Percentiles rank a stretch among this genome's conserved stretches.
Evolutionary conservation across 1,140 invertebrate genomes (phyloP).

Genomic region (Mesaphorura yosii): DNA sequence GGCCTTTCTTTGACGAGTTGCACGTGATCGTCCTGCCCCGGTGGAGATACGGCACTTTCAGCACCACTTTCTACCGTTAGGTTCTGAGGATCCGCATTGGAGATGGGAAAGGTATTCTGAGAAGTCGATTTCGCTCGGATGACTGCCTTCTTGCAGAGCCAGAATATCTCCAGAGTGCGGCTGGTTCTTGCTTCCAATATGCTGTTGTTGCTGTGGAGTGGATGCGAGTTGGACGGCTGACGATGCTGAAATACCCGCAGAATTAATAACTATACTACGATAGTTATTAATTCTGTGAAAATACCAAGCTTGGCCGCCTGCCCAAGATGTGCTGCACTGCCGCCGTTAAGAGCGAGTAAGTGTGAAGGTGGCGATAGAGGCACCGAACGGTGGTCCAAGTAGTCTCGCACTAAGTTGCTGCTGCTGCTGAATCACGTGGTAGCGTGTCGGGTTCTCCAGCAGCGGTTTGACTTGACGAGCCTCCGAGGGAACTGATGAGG

Average conservation of each 20-base stretch:
- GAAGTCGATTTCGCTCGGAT: slow-evolving; percentile 42
- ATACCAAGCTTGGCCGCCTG: background rate
- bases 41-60: slow-evolving; percentile 1
- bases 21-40: slow-evolving; percentile 2
- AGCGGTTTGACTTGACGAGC: too few relatives aligned
- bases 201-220: background rate
- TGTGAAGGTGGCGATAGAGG: background rate
- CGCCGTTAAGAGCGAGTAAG: too few relatives aligned
- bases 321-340: too few relatives aligned
- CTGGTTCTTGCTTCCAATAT: background rate
- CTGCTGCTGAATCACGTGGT: slow-evolving; percentile 81
- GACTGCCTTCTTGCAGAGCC: slow-evolving; percentile 39
- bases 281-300: too few relatives aligned
- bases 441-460: slow-evolving; percentile 78
- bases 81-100: too few relatives aligned
- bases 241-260: background rate
- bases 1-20: slow-evolving; percentile 66
- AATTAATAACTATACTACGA: too few relatives aligned
- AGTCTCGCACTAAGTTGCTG: slow-evolving; percentile 75
- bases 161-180: slow-evolving; percentile 8
- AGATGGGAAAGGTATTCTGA: background rate
- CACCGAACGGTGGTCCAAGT: slow-evolving; percentile 48
- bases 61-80: too few relatives aligned
- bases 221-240: background rate
- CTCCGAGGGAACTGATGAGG: too few relatives aligned